These are phyloP conservation scores for Drosophila insularis DNA, from an alignment of 1,140 invertebrate species.

Conservation along the genomic window DNA sequence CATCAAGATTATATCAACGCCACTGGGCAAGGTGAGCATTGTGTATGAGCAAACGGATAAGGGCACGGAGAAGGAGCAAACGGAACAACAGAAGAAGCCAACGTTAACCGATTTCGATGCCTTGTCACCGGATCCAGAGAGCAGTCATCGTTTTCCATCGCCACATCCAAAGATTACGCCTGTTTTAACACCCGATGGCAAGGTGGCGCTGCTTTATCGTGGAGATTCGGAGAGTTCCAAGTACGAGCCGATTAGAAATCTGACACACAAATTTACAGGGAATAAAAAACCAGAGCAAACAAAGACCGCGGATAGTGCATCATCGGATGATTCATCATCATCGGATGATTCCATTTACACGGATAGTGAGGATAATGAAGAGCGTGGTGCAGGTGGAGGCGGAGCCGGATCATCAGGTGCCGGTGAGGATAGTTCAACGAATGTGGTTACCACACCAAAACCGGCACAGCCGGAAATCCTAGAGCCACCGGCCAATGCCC, in stretches of 20 bases:
- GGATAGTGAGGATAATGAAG: constrained; percentile 59
- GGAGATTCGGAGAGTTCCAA: constrained; percentile 82
- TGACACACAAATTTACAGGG: constrained; percentile 73
- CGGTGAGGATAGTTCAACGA: constrained; percentile 26
- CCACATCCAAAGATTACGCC: constrained; percentile 82
- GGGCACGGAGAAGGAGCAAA: constrained; percentile 34
- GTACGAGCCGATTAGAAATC: constrained; percentile 81
- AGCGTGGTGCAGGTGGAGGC: constrained; percentile 14
- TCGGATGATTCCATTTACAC: constrained; percentile 66
- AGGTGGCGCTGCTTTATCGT: constrained; percentile 82
- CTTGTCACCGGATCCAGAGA: constrained; percentile 80
- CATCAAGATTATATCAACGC: constrained; percentile 81
- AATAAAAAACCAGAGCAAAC: constrained; percentile 27
- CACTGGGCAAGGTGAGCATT: constrained; percentile 80
- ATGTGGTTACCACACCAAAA: constrained; percentile 40
- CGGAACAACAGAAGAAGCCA: constrained; percentile 60
- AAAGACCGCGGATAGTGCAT: constrained; percentile 31
- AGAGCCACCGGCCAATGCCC: constrained; percentile 51
- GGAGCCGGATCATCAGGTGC: not conserved
- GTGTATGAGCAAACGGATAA: constrained; percentile 79
- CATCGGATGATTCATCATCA: constrained; percentile 58
- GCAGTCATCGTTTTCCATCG: constrained; percentile 82
- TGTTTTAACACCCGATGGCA: constrained; percentile 82
- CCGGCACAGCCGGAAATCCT: constrained; percentile 57
- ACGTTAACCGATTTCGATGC: constrained; percentile 78